Evolutionary conservation across 2,797 vertebrate genomes (phyloP).

Genomic region (Aulostomus chinensis): DNA sequence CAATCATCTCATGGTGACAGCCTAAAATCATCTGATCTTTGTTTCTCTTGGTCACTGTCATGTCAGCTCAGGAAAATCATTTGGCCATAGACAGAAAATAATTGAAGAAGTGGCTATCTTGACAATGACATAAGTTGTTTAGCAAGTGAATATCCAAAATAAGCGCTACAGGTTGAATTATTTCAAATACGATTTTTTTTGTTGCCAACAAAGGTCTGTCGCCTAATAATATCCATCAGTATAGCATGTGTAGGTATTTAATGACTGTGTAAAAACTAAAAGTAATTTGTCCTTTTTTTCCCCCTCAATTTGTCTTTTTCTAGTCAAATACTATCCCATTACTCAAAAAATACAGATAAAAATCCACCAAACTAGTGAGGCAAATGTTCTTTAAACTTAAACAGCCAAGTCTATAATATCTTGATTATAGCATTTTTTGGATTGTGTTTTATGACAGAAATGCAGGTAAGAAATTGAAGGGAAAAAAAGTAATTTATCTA

Average conservation of each 20-base stretch:
- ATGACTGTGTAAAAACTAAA: not conserved
- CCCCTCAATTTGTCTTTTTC: not conserved
- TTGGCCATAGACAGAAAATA: no score
- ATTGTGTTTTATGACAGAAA: not conserved
- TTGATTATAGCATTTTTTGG: no score
- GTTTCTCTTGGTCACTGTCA: not conserved
- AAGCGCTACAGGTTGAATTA: no score
- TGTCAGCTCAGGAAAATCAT: no score
- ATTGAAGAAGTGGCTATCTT: no score
- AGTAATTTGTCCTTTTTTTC: no score
- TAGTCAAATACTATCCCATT: not conserved
- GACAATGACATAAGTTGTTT: no score
- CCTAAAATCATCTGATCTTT: not conserved
- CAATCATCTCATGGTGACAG: not conserved
- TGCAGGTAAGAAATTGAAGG: not conserved
- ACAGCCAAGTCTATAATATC: no score
- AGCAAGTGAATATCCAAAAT: no score
- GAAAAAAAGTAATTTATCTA: constrained; percentile 8
- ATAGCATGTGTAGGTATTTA: not conserved
- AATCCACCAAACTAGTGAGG: not conserved
- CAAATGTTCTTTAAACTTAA: not conserved
- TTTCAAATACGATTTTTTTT: no score
- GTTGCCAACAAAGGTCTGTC: no score
- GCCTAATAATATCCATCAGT: no score
- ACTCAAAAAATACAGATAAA: not conserved